Evolutionary conservation across 1,140 invertebrate genomes (phyloP).

Genomic region (Pseudomyrmex concolor): DNA sequence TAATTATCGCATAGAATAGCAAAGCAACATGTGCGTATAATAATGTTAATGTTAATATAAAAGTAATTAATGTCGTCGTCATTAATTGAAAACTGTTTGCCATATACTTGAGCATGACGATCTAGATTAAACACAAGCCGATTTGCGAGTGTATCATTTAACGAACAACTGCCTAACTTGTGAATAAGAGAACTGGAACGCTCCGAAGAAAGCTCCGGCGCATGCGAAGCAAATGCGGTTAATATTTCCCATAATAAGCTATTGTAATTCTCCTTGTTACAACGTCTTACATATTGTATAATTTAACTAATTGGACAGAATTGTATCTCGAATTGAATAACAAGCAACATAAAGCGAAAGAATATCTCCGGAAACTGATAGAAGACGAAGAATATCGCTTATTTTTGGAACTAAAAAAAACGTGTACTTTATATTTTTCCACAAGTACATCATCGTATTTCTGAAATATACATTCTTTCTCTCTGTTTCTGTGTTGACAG

Average conservation of each 20-base stretch:
- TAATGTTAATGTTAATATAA: background rate
- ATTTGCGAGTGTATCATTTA: slow-evolving; percentile 26
- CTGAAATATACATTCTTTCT: background rate
- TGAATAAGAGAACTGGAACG: slow-evolving; percentile 37
- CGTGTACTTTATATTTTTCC: background rate
- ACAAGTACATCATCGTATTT: background rate
- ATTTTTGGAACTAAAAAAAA: slow-evolving; percentile 1
- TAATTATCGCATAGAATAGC: background rate
- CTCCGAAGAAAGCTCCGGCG: background rate
- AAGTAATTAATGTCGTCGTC: background rate
- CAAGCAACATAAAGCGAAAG: background rate
- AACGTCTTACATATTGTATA: background rate
- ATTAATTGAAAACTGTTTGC: background rate
- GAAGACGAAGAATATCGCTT: background rate
- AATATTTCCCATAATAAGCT: slow-evolving; percentile 23
- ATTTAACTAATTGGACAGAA: slow-evolving; percentile 45
- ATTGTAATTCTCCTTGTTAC: slow-evolving; percentile 21
- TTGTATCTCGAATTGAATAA: slow-evolving; percentile 21
- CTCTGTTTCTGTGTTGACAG: background rate
- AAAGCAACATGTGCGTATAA: background rate
- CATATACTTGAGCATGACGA: background rate
- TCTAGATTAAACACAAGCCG: background rate
- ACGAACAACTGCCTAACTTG: slow-evolving; percentile 3
- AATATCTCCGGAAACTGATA: slow-evolving; percentile 6
- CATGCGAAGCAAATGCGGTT: background rate